These are phyloP conservation scores for Karalla daura DNA, from an alignment of 2,797 vertebrate genomes.

Conservation along the genomic window DNA sequence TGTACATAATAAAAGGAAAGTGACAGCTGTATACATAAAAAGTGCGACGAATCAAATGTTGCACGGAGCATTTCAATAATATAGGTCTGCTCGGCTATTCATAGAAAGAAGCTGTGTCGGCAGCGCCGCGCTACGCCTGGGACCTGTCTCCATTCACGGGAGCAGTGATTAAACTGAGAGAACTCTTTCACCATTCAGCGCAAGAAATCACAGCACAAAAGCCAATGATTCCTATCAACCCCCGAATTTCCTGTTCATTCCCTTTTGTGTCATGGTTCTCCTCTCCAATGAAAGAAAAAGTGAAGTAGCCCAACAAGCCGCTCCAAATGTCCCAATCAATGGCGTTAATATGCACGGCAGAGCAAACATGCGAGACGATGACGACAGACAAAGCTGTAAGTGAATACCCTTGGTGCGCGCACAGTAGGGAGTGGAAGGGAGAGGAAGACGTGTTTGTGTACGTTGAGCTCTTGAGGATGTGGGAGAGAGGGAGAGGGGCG, in stretches of 20 bases:
- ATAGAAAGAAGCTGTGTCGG: constrained; percentile 67
- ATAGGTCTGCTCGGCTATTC: constrained; percentile 79
- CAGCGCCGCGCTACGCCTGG: constrained; percentile 62
- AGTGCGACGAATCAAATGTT: constrained; percentile 72
- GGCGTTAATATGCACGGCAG: constrained; percentile 73
- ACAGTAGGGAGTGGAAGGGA: neutral
- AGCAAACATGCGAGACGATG: constrained; percentile 21
- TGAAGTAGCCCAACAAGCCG: constrained; percentile 62
- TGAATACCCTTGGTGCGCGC: constrained; percentile 18
- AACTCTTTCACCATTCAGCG: constrained; percentile 77
- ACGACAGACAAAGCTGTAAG: constrained; percentile 33
- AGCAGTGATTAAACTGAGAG: constrained; percentile 83
- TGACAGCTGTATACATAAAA: constrained; percentile 81
- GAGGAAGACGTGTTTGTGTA: constrained; percentile 30
- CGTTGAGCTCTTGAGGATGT: neutral
- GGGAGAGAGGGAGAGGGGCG: constrained; percentile 10
- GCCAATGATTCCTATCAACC: constrained; percentile 80
- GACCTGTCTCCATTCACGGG: constrained; percentile 78
- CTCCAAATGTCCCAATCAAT: constrained; percentile 62
- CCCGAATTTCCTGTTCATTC: constrained; percentile 63
- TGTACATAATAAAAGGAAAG: constrained; percentile 75
- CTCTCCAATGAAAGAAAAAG: constrained; percentile 79
- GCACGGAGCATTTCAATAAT: constrained; percentile 77
- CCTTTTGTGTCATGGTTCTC: constrained; percentile 66
- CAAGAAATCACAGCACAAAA: constrained; percentile 81